Evolutionary conservation across 2,888 invertebrate genomes (phyloP), one percentile per base, ranked within the genome.

Genomic region (Drosophila crucigera): DNA sequence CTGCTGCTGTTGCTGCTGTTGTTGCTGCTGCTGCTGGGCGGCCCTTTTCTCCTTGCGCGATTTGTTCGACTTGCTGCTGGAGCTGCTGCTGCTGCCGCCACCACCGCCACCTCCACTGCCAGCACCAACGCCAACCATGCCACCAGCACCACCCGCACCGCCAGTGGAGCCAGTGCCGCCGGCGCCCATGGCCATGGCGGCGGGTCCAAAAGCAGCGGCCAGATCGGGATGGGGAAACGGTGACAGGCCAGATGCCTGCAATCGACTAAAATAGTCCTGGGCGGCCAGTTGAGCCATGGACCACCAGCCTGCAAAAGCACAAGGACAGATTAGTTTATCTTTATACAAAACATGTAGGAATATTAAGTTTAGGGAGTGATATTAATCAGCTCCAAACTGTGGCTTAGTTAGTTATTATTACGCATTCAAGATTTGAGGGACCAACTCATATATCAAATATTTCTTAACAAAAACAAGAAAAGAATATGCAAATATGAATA

Each of bases 251-350:
- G 97, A 96, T 4, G 97, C 97, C 93, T 97, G 97, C 79, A 97
- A 94, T 72, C 97, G 95, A 55, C 97, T 96, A 81, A 97, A 95
- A 94, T 97, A 97, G 93, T 97, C 97, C 93, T 97, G 97, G 0
- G 97, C 97, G 41, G 97, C 97, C 84, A 97, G 94, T 92, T 97
- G 97, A 50, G 97, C 97, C 97, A 97, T 97, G 30, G 97, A 97
- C 97, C 97, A 97, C 97, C 97, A 97, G 93, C 96, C 97, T 97
- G 93, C 5, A 69, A 82, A 39, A 35, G 47, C 47, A 30, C 54
- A 4, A 50, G 5, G 4, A n/a, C 0, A 14, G 22, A 41, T 52
- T 35, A 35, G n/a, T 16, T 41, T 53, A 54, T 33, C 2, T 30
- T 14, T 14, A 6, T 25, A 14, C 4, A 47, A 31, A 47, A 37